phyloP scores from a whole-genome alignment of 2,113 vertebrate species.

The Neolamprologus fasciatus region DNA sequence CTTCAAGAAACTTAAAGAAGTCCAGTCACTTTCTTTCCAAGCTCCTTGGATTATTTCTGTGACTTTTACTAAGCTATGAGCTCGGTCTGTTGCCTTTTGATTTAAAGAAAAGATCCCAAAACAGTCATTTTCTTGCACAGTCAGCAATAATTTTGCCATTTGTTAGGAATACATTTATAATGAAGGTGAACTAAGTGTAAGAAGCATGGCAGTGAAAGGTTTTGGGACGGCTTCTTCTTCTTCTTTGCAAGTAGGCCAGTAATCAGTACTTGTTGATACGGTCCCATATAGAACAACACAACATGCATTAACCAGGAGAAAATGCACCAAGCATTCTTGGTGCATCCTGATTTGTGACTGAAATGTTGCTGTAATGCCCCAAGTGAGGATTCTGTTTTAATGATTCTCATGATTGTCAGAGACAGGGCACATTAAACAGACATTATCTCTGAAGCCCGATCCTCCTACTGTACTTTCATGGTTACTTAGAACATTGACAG shows the following conservation, averaged over 20 bases:
- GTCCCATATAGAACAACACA: background rate
- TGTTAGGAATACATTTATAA: background rate
- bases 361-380: background rate
- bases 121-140: background rate
- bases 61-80: background rate
- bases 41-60: background rate
- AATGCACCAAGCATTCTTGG: background rate
- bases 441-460: background rate
- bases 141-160: background rate
- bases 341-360: background rate
- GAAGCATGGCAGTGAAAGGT: background rate
- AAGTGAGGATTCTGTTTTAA: background rate
- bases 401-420: background rate
- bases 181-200: background rate
- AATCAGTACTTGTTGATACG: background rate
- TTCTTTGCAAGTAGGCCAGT: background rate
- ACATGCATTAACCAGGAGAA: background rate
- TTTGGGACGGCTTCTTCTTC: background rate
- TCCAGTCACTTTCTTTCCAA: background rate
- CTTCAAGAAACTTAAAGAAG: background rate
- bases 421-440: background rate
- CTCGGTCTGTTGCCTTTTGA: background rate
- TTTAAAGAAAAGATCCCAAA: background rate
- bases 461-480: background rate
- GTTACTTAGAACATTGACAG: background rate